Percentiles rank a stretch among this genome's conserved stretches.
Conservation (phyloP, 2,797 vertebrate species). For the Hapalemur alaotrensis region DNA sequence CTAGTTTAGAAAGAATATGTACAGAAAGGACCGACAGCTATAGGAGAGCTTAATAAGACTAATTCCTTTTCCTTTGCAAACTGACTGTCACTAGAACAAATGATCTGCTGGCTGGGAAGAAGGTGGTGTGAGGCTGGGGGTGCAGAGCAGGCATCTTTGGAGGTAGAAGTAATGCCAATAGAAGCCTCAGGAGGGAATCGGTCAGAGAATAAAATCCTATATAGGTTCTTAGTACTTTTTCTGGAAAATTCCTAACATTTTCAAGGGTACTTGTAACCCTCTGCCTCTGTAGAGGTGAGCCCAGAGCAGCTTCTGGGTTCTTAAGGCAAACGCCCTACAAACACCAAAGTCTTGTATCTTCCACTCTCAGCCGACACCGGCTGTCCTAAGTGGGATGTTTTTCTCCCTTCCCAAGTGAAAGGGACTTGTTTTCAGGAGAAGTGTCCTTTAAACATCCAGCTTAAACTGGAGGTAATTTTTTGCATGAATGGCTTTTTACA, state of each 20-base stretch:
- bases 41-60: not conserved
- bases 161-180: not conserved
- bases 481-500: conserved; percentile 85
- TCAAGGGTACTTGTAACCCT: conserved; percentile 44
- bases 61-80: not conserved
- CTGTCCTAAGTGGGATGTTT: conserved; percentile 46
- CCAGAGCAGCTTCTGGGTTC: conserved; percentile 24
- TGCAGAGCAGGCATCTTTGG: not conserved
- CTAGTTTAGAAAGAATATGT: not conserved
- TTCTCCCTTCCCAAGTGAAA: conserved; percentile 60
- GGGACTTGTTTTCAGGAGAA: conserved; percentile 72
- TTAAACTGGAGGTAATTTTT: conserved; percentile 84
- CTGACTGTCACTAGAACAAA: not conserved
- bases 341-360: conserved; percentile 64
- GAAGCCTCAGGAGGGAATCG: not conserved
- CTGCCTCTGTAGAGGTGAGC: conserved; percentile 37
- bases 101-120: not conserved
- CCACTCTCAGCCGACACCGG: conserved; percentile 32
- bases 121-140: not conserved
- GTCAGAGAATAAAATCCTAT: not conserved
- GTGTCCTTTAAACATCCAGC: conserved; percentile 82
- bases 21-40: not conserved
- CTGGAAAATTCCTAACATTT: conserved; percentile 51
- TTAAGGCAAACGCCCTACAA: conserved; percentile 51
- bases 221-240: conserved; percentile 49